Percentiles rank a stretch among this genome's conserved stretches.
Conservation (phyloP, 2,113 vertebrate genomes). For the Lophochroa leadbeateri region DNA sequence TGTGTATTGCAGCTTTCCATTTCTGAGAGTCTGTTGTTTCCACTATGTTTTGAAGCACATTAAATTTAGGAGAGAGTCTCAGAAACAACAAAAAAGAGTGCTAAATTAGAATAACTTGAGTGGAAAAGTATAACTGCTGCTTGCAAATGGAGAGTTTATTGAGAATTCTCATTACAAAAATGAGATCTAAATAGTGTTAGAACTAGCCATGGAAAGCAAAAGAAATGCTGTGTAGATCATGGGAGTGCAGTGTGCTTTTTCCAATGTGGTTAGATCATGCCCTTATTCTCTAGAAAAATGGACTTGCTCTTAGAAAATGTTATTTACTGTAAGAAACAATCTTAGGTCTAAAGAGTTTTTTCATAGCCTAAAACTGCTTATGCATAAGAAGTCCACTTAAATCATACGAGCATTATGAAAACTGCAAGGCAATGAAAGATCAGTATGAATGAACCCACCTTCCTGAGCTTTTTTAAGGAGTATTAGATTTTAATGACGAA, state of each 20-base stretch:
- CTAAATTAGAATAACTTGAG: not conserved
- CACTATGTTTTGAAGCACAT: not conserved
- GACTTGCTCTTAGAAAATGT: not conserved
- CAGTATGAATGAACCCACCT: not conserved
- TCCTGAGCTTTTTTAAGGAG: not conserved
- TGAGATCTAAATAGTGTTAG: not conserved
- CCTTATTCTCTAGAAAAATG: not conserved
- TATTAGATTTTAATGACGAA: not conserved
- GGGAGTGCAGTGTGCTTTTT: not conserved
- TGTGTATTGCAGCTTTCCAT: not conserved
- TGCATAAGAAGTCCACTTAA: not conserved
- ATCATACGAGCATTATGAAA: not conserved
- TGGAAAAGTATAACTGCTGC: not conserved
- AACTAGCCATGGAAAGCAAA: not conserved
- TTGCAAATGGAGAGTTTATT: not conserved
- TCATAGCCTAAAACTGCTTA: not conserved
- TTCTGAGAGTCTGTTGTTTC: not conserved
- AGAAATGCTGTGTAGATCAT: not conserved
- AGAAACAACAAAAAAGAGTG: not conserved
- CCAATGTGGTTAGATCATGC: not conserved
- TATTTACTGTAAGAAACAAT: not conserved
- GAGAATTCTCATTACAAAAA: not conserved
- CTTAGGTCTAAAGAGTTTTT: not conserved
- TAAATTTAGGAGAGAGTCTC: not conserved
- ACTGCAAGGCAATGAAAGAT: not conserved